Conservation (phyloP, 2,113 vertebrate genomes). For the Rafetus swinhoei region DNA sequence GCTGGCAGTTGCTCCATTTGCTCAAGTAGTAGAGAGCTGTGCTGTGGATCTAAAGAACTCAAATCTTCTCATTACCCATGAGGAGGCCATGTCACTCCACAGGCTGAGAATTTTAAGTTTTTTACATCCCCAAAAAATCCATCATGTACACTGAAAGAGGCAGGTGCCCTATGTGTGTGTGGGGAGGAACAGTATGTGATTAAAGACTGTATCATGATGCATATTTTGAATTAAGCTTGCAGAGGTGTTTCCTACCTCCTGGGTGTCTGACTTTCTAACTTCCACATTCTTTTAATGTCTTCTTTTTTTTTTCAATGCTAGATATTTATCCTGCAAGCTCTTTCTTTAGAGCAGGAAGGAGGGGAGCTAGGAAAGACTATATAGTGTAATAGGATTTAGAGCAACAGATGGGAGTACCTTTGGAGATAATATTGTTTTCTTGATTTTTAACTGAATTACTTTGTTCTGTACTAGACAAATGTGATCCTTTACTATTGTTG, state of each 20-base stretch:
- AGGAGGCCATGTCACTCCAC: neutral
- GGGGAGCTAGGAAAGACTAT: neutral
- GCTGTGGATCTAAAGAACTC: neutral
- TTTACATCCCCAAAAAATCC: neutral
- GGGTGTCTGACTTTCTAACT: neutral
- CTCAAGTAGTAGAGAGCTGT: neutral
- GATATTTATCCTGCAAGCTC: neutral
- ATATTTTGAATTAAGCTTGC: neutral
- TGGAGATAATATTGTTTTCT: accelerated
- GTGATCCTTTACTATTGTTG: accelerated
- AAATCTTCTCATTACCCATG: neutral
- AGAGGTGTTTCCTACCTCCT: neutral
- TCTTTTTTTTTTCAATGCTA: too few species aligned
- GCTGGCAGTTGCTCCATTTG: neutral
- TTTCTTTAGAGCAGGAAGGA: neutral
- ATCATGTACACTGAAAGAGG: neutral
- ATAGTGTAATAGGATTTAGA: neutral
- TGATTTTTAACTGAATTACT: neutral
- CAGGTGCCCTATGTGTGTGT: neutral
- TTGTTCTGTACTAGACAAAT: neutral
- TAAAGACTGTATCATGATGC: neutral
- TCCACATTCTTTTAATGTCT: neutral
- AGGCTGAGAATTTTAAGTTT: neutral
- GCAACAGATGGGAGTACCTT: neutral
- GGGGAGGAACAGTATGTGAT: accelerated